Percentiles rank a stretch among this genome's conserved stretches.
Conservation (phyloP, 1,140 invertebrate species). For the Carcinoscorpius rotundicauda region DNA sequence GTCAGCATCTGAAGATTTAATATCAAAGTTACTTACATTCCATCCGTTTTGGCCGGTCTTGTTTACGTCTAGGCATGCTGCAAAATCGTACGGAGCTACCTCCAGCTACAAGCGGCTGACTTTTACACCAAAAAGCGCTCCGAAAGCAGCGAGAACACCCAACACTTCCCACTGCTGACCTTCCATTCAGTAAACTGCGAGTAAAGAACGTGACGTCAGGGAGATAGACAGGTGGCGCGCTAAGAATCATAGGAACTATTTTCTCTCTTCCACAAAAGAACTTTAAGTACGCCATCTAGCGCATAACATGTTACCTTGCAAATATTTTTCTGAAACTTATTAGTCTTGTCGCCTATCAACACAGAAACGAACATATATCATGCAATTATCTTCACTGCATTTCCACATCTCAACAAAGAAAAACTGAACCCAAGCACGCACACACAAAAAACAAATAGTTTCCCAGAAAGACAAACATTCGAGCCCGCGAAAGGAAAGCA, state of each 20-base stretch:
- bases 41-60: constrained; percentile 48
- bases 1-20: not conserved
- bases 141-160: constrained; percentile 18
- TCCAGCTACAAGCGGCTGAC: constrained; percentile 15
- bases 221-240: constrained; percentile 15
- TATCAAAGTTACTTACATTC: constrained; percentile 43
- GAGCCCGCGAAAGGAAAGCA: too few relatives aligned
- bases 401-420: too few relatives aligned
- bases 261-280: too few relatives aligned
- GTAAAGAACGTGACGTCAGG: constrained; percentile 17
- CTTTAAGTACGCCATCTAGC: too few relatives aligned
- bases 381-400: too few relatives aligned
- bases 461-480: too few relatives aligned
- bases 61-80: constrained; percentile 46
- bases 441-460: too few relatives aligned
- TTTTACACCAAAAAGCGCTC: constrained; percentile 22
- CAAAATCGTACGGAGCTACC: constrained; percentile 24
- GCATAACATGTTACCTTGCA: too few relatives aligned
- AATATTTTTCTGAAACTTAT: too few relatives aligned
- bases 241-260: not conserved
- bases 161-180: constrained; percentile 22
- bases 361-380: too few relatives aligned
- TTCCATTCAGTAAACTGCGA: constrained; percentile 23
- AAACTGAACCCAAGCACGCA: too few relatives aligned
- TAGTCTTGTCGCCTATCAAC: too few relatives aligned